These are phyloP conservation scores for Iguana delicatissima DNA, from an alignment of 2,797 vertebrate genomes.

Conservation along the genomic window DNA sequence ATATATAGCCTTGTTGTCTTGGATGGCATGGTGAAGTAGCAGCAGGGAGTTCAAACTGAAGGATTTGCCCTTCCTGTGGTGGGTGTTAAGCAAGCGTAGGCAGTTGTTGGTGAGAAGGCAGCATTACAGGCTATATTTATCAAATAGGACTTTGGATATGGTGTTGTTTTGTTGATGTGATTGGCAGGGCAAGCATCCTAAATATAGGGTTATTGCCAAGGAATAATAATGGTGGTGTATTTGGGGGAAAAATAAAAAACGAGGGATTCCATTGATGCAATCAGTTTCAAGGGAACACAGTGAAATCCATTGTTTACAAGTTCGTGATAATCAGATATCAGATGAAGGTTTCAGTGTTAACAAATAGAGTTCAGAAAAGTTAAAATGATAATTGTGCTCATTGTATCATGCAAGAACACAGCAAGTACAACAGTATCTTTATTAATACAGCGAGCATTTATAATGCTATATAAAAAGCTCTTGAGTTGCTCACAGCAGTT, in stretches of 20 bases:
- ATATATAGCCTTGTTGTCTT: neutral
- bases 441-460: neutral
- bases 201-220: conserved; percentile 2
- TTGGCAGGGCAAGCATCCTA: conserved; percentile 2
- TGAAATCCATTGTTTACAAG: neutral
- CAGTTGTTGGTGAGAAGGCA: neutral
- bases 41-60: conserved; percentile 10
- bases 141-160: conserved; percentile 4
- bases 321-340: neutral
- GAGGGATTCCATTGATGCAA: neutral
- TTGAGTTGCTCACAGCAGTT: neutral
- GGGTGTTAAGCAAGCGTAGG: conserved; percentile 19
- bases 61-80: conserved; percentile 8
- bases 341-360: neutral
- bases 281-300: neutral
- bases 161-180: neutral
- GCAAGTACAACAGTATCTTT: neutral
- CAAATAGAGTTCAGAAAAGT: neutral
- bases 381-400: neutral
- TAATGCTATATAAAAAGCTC: neutral
- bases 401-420: neutral
- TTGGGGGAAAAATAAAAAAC: neutral
- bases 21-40: conserved; percentile 9
- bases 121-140: conserved; percentile 26
- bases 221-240: neutral